Base-by-base conservation (phyloP, 1,140 invertebrate genomes). In the Aphis gossypii region DNA sequence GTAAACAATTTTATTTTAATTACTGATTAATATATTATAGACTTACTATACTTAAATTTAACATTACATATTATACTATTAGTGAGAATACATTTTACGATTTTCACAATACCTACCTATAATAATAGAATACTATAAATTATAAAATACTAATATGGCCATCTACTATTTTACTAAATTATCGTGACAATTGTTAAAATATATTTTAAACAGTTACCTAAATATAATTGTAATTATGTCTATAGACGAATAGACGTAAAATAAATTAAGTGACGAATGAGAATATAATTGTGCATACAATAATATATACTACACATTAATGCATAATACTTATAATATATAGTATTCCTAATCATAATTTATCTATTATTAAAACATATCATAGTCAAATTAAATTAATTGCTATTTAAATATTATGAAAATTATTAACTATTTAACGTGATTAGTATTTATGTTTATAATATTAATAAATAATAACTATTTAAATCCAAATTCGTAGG, bases 371-470 rank as follows among this genome's bases (percentile, higher is more conserved):
- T 30, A 60, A 30, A 60, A 60, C 8, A 60, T 60, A n/a, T 68
- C 30, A 68, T 68, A 30, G 60, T 68, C 60, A 68, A 68, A 68
- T 68, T 30, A 68, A 68, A 68, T 68, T 30, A 68, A 68, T 68
- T 68, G 30, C 60, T 68, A 68, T 68, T 68, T 68, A 68, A 68
- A 68, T 68, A 68, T 68, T 68, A 68, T 60, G 56, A 60, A 60
- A 11, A 60, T 60, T 60, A 60, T 30, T 60, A 30, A 60, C 11
- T 25, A 60, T 60, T 11, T 11, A 60, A 60, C 9, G 25, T 60
- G 56, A 30, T 60, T 60, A 60, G 56, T 8, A 30, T 60, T 30
- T 60, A 60, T 60, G 56, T 14, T 60, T 60, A 60, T 60, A 60
- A 60, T 60, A 30, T 30, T 60, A 60, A 30, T 60, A 60, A 60